phyloP scores from a whole-genome alignment of 2,888 invertebrate genomes.

The Tetragnatha montana region DNA sequence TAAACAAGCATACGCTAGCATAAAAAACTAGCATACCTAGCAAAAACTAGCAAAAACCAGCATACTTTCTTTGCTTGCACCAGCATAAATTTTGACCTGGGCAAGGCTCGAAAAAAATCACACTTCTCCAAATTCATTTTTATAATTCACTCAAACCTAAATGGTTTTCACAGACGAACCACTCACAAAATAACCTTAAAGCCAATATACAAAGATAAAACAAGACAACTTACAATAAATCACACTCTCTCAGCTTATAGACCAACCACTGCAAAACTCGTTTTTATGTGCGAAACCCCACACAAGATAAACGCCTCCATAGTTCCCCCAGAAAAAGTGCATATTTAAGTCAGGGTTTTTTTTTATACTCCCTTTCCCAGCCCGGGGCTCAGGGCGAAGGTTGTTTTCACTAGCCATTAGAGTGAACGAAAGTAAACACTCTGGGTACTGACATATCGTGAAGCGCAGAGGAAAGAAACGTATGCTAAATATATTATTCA shows the following conservation, averaged over 20 bases:
- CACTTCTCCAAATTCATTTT: no score
- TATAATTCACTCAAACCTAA: no score
- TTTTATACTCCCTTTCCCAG: neutral
- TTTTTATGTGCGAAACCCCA: constrained; percentile 12
- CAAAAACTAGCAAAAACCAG: no score
- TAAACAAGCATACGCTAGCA: no score
- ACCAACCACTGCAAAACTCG: neutral
- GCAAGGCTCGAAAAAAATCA: no score
- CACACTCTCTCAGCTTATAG: neutral
- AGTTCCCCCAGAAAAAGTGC: constrained; percentile 30
- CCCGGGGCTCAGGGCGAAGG: constrained; percentile 11
- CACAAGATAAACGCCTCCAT: constrained; percentile 29
- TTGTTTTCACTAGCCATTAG: constrained; percentile 64
- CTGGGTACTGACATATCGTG: constrained; percentile 24
- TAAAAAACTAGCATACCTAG: no score
- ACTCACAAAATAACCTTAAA: no score
- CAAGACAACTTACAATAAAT: neutral
- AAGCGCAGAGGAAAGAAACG: constrained; percentile 27
- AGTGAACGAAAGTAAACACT: constrained; percentile 45
- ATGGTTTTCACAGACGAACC: no score
- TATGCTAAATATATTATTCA: constrained; percentile 63
- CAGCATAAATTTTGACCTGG: no score
- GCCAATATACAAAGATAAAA: neutral
- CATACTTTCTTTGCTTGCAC: no score
- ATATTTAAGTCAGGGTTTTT: constrained; percentile 26